Percentiles rank a stretch among this genome's conserved stretches.
phyloP scores from a whole-genome alignment of 2,888 invertebrate genomes.

The Cartodere bifasciata region DNA sequence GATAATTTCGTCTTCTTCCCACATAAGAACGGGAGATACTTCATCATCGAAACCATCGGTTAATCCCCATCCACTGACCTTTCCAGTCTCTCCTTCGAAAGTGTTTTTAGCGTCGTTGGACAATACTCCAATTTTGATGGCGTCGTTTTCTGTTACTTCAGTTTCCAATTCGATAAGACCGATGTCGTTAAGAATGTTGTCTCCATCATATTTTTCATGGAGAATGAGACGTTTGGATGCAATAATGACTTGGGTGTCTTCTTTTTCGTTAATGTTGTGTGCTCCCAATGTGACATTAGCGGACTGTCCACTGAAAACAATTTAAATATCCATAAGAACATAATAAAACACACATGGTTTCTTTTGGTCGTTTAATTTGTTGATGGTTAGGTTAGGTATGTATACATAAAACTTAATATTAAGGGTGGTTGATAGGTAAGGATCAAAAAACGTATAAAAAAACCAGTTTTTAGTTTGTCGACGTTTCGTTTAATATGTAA shows the following conservation, averaged over 20 bases:
- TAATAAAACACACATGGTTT: too few relatives aligned
- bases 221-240: neutral
- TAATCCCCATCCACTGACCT: slow-evolving; percentile 17
- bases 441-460: too few relatives aligned
- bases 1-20: slow-evolving; percentile 13
- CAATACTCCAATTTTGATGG: neutral
- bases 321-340: too few relatives aligned
- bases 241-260: neutral
- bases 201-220: neutral
- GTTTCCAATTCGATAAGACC: neutral
- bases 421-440: too few relatives aligned
- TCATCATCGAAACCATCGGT: slow-evolving; percentile 9
- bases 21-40: slow-evolving; percentile 11
- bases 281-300: neutral
- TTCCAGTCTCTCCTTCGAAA: slow-evolving; percentile 10
- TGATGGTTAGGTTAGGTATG: too few relatives aligned
- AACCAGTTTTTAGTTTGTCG: too few relatives aligned
- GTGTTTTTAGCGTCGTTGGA: slow-evolving; percentile 1
- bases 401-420: too few relatives aligned
- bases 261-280: neutral
- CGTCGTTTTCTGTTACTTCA: too few relatives aligned
- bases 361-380: too few relatives aligned
- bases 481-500: too few relatives aligned
- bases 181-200: neutral
- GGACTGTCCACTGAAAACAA: too few relatives aligned